Percentiles rank a stretch among this genome's conserved stretches.
Conservation (phyloP, 2,888 invertebrate genomes). For the Xestia rhomboidea region DNA sequence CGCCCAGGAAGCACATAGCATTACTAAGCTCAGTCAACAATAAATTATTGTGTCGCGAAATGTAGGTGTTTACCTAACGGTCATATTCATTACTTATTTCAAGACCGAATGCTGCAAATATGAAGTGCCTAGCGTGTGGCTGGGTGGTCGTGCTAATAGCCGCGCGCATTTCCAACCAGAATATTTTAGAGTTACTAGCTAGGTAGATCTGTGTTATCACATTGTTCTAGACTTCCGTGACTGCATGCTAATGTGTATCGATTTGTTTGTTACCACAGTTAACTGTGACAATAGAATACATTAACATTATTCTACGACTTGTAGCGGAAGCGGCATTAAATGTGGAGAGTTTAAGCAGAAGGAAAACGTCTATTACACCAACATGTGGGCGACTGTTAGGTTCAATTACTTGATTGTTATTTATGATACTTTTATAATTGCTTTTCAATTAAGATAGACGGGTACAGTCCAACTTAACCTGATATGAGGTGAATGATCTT, state of each 20-base stretch:
- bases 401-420: conserved; percentile 84
- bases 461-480: conserved; percentile 34
- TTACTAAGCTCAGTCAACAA: conserved; percentile 62
- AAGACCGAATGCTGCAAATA: conserved; percentile 50
- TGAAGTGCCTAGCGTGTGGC: conserved; percentile 38
- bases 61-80: conserved; percentile 67
- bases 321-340: conserved; percentile 51
- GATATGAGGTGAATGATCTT: conserved; percentile 49
- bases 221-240: conserved; percentile 55
- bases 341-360: conserved; percentile 36
- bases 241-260: conserved; percentile 52
- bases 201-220: conserved; percentile 40
- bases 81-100: conserved; percentile 58
- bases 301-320: conserved; percentile 46
- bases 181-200: conserved; percentile 42
- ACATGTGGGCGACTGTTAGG: conserved; percentile 76
- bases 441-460: conserved; percentile 79
- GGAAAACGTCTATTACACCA: conserved; percentile 58
- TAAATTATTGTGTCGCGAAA: conserved; percentile 57
- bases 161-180: conserved; percentile 30
- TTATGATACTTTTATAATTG: conserved; percentile 82
- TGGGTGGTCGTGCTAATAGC: conserved; percentile 48
- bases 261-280: conserved; percentile 48
- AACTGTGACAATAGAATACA: conserved; percentile 60
- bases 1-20: conserved; percentile 42